Evolutionary conservation across 1,140 invertebrate genomes (phyloP), one percentile per base, ranked within the genome.

Genomic region (Micrasema longulum): DNA sequence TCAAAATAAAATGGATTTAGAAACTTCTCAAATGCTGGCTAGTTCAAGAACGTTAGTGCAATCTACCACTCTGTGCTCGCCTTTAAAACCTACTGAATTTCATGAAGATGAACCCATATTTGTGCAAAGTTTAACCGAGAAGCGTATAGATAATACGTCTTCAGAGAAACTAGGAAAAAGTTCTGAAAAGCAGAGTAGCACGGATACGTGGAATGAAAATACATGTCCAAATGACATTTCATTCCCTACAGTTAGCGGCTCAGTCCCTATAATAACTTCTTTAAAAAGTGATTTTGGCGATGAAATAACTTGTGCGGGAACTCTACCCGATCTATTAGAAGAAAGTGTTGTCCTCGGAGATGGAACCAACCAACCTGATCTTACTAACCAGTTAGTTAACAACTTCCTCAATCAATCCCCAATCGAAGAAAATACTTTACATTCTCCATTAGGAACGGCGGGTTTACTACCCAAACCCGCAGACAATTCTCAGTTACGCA

Each of bases 151-250:
- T n/a, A 31, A 31, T 7, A 31, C 26, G 7, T 80, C 79, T 35
- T 74, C 76, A 1, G 75, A 71, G 22, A 77, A 78, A 65, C 66
- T 53, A n/a, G 77, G 78, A 1, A 77, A 77, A 45, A 41, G 45
- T 47, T 36, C 18, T 2, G 53, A 60, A 35, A 69, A 69, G 16
- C 67, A 43, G 16, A 70, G 53, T 12, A 71, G 63, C 48, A 77
- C 76, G 0, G 91, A 91, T 76, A 93, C 91, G 0, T 93, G 92
- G 92, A 92, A 91, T 76, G 92, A 93, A 70, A 89, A 92, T 76
- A 87, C 87, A 10, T 90, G 88, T 53, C 90, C 89, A 0, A 91
- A 92, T 79, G 92, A 93, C 74, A 82, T 92, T 38, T 91, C 91
- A 0, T 93, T 93, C 78, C 92, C 92, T 0, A 93, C 90, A 45